These are phyloP conservation scores for Pelusios castaneus DNA, from an alignment of 2,113 vertebrate species.

Conservation along the genomic window DNA sequence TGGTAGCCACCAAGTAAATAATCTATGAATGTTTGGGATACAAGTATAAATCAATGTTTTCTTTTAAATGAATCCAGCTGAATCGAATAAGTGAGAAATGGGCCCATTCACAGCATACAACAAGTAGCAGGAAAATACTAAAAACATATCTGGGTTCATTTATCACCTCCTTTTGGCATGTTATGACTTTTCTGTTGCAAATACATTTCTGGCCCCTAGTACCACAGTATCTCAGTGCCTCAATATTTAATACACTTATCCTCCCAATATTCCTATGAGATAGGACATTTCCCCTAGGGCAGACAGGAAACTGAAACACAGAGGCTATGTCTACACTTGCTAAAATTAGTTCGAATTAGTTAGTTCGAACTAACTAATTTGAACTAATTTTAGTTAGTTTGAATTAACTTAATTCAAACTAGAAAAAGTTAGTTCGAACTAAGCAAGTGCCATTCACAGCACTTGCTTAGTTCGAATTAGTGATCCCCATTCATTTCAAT, in stretches of 20 bases:
- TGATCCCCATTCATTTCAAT: too few relatives aligned
- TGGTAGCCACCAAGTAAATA: slow-evolving; percentile 52
- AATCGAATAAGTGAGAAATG: background rate
- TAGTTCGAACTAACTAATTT: too few relatives aligned
- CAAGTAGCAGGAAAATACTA: background rate
- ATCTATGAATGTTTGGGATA: slow-evolving; percentile 54
- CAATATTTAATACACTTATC: background rate
- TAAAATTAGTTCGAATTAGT: too few relatives aligned
- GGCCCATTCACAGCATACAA: slow-evolving; percentile 15
- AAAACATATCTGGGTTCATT: background rate
- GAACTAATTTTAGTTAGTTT: too few relatives aligned
- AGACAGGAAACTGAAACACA: background rate
- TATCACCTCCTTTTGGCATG: background rate
- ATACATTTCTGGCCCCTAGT: rapidly evolving
- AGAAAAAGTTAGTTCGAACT: too few relatives aligned
- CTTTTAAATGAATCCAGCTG: slow-evolving; percentile 56
- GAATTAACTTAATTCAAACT: too few relatives aligned
- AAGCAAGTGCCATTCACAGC: too few relatives aligned
- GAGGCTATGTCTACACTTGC: background rate
- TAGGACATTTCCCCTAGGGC: background rate
- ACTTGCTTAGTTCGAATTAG: too few relatives aligned
- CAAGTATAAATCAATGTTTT: slow-evolving; percentile 61
- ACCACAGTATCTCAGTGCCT: background rate
- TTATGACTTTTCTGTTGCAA: background rate
- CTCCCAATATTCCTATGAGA: background rate